Evolutionary conservation across 2,888 invertebrate genomes (phyloP).

Genomic region (Acronicta psi): DNA sequence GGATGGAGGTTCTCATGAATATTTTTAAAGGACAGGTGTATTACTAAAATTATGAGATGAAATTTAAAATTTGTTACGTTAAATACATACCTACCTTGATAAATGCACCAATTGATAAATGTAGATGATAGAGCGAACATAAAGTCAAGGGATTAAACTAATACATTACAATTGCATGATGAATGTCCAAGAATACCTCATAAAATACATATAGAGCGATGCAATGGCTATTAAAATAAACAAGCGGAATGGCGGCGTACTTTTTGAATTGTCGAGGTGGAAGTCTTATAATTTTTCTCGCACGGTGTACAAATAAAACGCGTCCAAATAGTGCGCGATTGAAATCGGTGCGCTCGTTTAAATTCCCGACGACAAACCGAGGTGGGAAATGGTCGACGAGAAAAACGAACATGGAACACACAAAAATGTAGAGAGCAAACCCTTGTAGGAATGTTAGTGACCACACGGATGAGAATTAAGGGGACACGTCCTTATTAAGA

Average conservation of each 20-base stretch:
- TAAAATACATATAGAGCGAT: conserved; percentile 58
- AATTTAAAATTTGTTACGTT: conserved; percentile 12
- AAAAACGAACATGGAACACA: conserved; percentile 75
- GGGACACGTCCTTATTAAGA: conserved; percentile 81
- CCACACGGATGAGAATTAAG: conserved; percentile 73
- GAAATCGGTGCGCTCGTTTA: conserved; percentile 79
- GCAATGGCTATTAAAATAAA: conserved; percentile 49
- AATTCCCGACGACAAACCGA: conserved; percentile 77
- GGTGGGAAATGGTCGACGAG: conserved; percentile 79
- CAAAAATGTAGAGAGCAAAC: conserved; percentile 84
- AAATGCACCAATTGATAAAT: conserved; percentile 16
- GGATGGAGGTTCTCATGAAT: conserved; percentile 52
- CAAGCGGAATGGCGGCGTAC: conserved; percentile 52
- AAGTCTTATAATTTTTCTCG: conserved; percentile 69
- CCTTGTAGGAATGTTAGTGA: conserved; percentile 83
- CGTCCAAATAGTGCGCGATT: conserved; percentile 64
- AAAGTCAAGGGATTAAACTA: conserved; percentile 21
- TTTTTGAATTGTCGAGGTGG: conserved; percentile 64
- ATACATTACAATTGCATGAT: conserved; percentile 45
- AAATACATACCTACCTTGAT: conserved; percentile 6
- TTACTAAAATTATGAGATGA: conserved; percentile 17
- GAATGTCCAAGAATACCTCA: conserved; percentile 54
- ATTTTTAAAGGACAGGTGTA: conserved; percentile 44
- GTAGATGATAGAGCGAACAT: conserved; percentile 14
- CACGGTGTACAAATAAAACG: conserved; percentile 67